These are phyloP conservation scores for Trichomycterus rosablanca DNA, from an alignment of 2,113 vertebrate genomes.

Conservation along the genomic window DNA sequence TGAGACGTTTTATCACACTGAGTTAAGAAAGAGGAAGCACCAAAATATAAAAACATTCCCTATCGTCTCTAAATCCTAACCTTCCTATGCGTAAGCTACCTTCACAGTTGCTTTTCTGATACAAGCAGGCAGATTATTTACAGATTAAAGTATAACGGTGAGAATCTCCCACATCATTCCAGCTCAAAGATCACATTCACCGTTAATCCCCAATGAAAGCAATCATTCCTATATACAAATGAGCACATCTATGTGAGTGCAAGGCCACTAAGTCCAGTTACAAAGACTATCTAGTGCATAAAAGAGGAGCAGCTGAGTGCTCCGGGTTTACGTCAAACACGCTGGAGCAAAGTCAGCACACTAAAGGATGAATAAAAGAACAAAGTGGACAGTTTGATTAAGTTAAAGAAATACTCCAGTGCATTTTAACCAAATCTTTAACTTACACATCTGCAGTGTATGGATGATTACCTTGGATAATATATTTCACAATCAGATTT, in stretches of 20 bases:
- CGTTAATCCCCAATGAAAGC: too few relatives aligned
- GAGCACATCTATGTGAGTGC: conserved; percentile 40
- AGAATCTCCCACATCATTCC: too few relatives aligned
- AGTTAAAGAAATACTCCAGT: neutral
- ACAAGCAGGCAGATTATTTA: neutral
- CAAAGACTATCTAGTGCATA: conserved; percentile 59
- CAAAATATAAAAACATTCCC: conserved; percentile 22
- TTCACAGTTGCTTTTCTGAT: conserved; percentile 1
- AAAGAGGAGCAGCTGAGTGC: conserved; percentile 37
- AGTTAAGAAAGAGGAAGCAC: conserved; percentile 47
- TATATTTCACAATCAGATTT: too few relatives aligned
- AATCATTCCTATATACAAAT: conserved; percentile 29
- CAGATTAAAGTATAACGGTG: too few relatives aligned
- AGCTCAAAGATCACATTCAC: too few relatives aligned
- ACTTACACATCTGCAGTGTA: too few relatives aligned
- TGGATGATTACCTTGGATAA: too few relatives aligned
- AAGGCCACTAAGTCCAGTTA: conserved; percentile 65
- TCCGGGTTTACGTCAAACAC: conserved; percentile 47
- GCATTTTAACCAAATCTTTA: too few relatives aligned
- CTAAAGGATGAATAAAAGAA: conserved; percentile 50
- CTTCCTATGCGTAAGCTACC: too few relatives aligned
- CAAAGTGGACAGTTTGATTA: conserved; percentile 21
- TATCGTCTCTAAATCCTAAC: too few relatives aligned
- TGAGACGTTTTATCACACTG: conserved; percentile 60
- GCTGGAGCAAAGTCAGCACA: conserved; percentile 53